phyloP scores from a whole-genome alignment of 2,113 vertebrate genomes.

The Hippocampus guttulatus region DNA sequence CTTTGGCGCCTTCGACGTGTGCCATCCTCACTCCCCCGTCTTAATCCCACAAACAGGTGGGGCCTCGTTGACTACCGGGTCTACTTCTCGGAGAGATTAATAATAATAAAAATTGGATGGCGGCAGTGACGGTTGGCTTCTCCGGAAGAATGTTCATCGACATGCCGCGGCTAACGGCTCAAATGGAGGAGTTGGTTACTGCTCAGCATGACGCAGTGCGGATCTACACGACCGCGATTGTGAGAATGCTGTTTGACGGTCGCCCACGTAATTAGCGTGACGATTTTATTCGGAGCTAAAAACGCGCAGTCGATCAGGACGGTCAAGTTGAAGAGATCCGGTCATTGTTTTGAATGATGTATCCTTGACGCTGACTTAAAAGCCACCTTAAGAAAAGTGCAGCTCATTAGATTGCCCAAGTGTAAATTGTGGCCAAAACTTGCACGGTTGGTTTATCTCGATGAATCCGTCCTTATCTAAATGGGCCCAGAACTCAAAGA shows the following conservation, averaged over 20 bases:
- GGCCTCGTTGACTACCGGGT: slow-evolving; percentile 29
- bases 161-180: slow-evolving; percentile 11
- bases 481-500: background rate
- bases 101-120: slow-evolving; percentile 48
- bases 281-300: background rate
- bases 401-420: background rate
- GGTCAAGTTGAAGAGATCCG: background rate
- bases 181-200: slow-evolving; percentile 7
- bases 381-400: background rate
- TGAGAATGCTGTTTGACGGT: background rate
- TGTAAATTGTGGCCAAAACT: background rate
- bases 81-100: slow-evolving; percentile 21
- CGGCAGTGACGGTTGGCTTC: slow-evolving; percentile 54
- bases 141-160: no score
- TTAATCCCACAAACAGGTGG: slow-evolving; percentile 54
- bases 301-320: background rate
- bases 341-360: background rate
- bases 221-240: background rate
- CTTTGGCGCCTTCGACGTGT: slow-evolving; percentile 12
- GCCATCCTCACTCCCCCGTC: slow-evolving; percentile 25
- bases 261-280: background rate
- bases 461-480: background rate
- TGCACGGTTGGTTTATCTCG: background rate
- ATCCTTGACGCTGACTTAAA: background rate
- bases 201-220: background rate